Conservation (phyloP, 1,140 invertebrate species). For the Magallana angulata region DNA sequence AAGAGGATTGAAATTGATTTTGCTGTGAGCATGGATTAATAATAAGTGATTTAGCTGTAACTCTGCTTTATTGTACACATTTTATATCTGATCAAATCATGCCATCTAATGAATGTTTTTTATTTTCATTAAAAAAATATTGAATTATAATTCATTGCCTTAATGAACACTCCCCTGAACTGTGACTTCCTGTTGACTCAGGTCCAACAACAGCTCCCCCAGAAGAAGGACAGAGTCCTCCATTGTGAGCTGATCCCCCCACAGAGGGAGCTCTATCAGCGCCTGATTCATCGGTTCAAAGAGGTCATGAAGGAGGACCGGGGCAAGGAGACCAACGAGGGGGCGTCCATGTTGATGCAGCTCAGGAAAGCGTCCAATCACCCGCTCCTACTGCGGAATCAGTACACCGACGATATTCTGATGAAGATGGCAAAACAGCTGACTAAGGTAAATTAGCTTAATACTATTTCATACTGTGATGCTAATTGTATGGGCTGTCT, state of each 20-base stretch:
- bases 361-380: slow-evolving; percentile 78
- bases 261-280: slow-evolving; percentile 88
- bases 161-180: too few relatives aligned
- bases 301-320: slow-evolving; percentile 58
- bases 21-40: too few relatives aligned
- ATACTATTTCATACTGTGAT: not conserved
- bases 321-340: slow-evolving; percentile 53
- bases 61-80: too few relatives aligned
- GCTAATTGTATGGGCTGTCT: too few relatives aligned
- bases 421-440: slow-evolving; percentile 87
- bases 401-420: slow-evolving; percentile 88
- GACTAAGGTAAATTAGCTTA: slow-evolving; percentile 80
- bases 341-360: slow-evolving; percentile 77
- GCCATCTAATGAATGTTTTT: too few relatives aligned
- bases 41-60: too few relatives aligned
- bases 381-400: slow-evolving; percentile 86
- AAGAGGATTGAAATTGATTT: too few relatives aligned
- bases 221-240: slow-evolving; percentile 87
- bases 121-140: too few relatives aligned
- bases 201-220: slow-evolving; percentile 87
- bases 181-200: slow-evolving; percentile 40
- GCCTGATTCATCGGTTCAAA: slow-evolving; percentile 86
- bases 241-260: slow-evolving; percentile 84
- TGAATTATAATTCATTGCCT: too few relatives aligned
- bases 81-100: too few relatives aligned